Evolutionary conservation across 2,113 vertebrate genomes (phyloP).

Genomic region (Nothocercus julius): DNA sequence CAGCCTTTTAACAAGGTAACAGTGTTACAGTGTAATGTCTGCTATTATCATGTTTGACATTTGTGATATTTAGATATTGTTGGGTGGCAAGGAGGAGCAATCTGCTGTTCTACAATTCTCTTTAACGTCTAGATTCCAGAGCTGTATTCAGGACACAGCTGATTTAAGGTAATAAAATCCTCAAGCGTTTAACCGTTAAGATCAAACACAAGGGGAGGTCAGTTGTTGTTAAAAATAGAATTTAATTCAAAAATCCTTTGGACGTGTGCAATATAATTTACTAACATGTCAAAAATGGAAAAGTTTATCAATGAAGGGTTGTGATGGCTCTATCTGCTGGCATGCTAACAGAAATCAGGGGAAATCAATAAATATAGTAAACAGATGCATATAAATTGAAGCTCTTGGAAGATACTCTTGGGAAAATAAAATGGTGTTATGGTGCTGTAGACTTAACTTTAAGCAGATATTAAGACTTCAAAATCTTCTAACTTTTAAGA

Average conservation of each 20-base stretch:
- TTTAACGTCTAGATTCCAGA: not conserved
- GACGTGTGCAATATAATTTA: not conserved
- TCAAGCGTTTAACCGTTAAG: not conserved
- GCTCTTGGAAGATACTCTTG: not conserved
- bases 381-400: not conserved
- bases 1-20: slow-evolving; percentile 36
- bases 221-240: not conserved
- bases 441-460: not conserved
- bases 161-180: not conserved
- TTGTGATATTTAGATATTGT: not conserved
- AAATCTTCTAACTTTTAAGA: rapidly evolving
- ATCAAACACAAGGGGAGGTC: not conserved
- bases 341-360: not conserved
- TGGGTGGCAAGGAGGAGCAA: not conserved
- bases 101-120: not conserved
- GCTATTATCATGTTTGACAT: slow-evolving; percentile 1
- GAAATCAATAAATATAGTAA: not conserved
- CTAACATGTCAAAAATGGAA: not conserved
- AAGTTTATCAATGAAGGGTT: not conserved
- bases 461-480: not conserved
- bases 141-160: not conserved
- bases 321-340: not conserved
- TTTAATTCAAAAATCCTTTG: not conserved
- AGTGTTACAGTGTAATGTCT: not conserved
- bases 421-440: not conserved